Evolutionary conservation across 2,113 vertebrate genomes (phyloP).

Genomic region (Xiphophorus hellerii): DNA sequence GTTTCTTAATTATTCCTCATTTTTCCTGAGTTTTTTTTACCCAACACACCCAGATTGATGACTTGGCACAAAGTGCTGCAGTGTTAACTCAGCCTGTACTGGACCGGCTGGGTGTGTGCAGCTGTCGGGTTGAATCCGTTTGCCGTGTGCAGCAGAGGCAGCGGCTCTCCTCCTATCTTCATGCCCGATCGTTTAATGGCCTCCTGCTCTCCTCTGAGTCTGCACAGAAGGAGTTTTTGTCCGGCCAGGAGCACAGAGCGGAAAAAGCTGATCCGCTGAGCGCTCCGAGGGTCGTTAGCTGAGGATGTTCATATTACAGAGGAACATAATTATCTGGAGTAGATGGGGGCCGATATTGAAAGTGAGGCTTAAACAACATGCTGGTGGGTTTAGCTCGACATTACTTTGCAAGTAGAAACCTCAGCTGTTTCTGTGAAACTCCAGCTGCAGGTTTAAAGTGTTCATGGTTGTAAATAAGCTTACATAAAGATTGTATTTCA

Average conservation of each 20-base stretch:
- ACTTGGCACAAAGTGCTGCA: constrained; percentile 36
- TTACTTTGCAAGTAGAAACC: constrained; percentile 37
- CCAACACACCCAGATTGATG: constrained; percentile 14
- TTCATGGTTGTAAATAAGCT: no score
- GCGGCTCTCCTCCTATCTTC: constrained; percentile 39
- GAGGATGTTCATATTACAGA: constrained; percentile 68
- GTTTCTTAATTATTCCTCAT: neutral
- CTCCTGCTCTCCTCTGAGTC: constrained; percentile 42
- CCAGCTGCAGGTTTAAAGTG: no score
- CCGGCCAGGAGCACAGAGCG: constrained; percentile 6
- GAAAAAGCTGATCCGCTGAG: constrained; percentile 39
- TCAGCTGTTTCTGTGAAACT: constrained; percentile 11
- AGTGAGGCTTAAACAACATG: constrained; percentile 35
- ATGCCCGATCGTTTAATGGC: constrained; percentile 49
- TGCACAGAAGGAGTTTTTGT: constrained; percentile 59
- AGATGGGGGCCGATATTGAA: constrained; percentile 53
- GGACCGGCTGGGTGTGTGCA: constrained; percentile 26
- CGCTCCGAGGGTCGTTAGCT: constrained; percentile 59
- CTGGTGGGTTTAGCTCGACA: constrained; percentile 36
- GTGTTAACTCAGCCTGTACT: neutral
- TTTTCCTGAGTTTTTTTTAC: neutral
- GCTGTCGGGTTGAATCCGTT: constrained; percentile 43
- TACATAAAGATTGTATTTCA: no score
- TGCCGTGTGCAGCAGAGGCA: constrained; percentile 24
- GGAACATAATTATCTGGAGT: constrained; percentile 63